Conservation (phyloP, 1,140 invertebrate species). For the Hesperophylax magnus region DNA sequence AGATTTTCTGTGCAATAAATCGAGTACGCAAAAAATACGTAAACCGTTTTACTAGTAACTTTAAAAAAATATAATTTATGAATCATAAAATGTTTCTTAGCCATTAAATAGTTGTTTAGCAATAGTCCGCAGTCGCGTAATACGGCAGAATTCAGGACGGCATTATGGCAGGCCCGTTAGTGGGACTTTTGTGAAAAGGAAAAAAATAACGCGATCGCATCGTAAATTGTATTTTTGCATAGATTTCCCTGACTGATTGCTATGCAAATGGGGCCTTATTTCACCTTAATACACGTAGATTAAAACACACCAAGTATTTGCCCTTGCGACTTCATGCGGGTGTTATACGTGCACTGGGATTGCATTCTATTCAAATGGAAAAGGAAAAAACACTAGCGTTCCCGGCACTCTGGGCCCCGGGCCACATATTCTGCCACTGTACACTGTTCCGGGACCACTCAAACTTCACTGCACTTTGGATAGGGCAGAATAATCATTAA, state of each 20-base stretch:
- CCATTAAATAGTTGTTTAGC: too few species aligned
- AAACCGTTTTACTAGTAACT: too few species aligned
- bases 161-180: conserved; percentile 15
- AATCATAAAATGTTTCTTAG: too few species aligned
- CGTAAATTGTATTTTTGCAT: conserved; percentile 59
- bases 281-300: conserved; percentile 56
- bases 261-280: conserved; percentile 57
- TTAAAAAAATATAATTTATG: too few species aligned
- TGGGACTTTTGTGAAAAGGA: conserved; percentile 3
- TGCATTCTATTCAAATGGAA: conserved; percentile 1
- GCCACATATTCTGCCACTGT: too few species aligned
- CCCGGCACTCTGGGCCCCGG: background rate
- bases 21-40: too few species aligned
- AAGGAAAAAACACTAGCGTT: background rate
- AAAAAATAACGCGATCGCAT: conserved; percentile 57
- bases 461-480: too few species aligned
- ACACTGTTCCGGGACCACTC: too few species aligned
- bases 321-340: conserved; percentile 43
- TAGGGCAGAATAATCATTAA: too few species aligned
- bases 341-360: conserved; percentile 27
- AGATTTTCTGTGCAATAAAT: too few species aligned
- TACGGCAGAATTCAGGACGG: background rate
- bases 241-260: conserved; percentile 54
- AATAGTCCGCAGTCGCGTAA: too few species aligned
- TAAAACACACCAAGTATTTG: conserved; percentile 52